A percentile compares a stretch with the other conserved stretches of the same genome.
phyloP scores from a whole-genome alignment of 2,888 invertebrate species.

The Spisula solida region DNA sequence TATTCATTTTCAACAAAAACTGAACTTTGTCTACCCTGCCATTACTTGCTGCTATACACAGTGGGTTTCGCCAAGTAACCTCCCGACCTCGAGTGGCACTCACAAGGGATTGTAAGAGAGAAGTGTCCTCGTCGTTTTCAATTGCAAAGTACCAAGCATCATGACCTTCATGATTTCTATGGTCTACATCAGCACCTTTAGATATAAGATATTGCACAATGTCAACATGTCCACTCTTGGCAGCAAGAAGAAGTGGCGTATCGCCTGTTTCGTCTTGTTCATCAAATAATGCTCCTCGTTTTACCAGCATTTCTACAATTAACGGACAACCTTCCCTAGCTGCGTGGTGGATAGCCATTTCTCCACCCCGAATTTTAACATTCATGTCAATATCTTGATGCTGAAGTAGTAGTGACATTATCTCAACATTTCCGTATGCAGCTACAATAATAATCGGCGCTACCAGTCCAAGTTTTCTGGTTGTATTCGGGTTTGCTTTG shows the following conservation, averaged over 20 bases:
- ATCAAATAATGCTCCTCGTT: slow-evolving; percentile 83
- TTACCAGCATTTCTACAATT: slow-evolving; percentile 81
- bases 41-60: slow-evolving; percentile 72
- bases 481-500: slow-evolving; percentile 82
- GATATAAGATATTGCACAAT: slow-evolving; percentile 79
- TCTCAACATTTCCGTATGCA: slow-evolving; percentile 82
- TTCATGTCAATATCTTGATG: slow-evolving; percentile 82
- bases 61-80: slow-evolving; percentile 74
- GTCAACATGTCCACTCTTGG: slow-evolving; percentile 79
- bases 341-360: slow-evolving; percentile 87
- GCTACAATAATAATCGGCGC: slow-evolving; percentile 85
- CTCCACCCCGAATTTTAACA: slow-evolving; percentile 81
- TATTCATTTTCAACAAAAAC: slow-evolving; percentile 78
- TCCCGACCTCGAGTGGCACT: slow-evolving; percentile 40
- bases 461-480: slow-evolving; percentile 84
- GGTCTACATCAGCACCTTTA: slow-evolving; percentile 76
- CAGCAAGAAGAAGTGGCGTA: slow-evolving; percentile 84
- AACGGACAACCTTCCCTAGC: slow-evolving; percentile 85
- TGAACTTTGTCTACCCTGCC: slow-evolving; percentile 81
- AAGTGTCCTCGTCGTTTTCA: slow-evolving; percentile 74
- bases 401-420: slow-evolving; percentile 72
- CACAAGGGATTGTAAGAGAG: slow-evolving; percentile 75
- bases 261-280: slow-evolving; percentile 84
- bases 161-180: slow-evolving; percentile 83
- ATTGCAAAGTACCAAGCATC: slow-evolving; percentile 85